Evolutionary conservation across 2,113 vertebrate species (phyloP), one percentile per base, ranked within the genome.

Genomic region (Lampris megalopsis): DNA sequence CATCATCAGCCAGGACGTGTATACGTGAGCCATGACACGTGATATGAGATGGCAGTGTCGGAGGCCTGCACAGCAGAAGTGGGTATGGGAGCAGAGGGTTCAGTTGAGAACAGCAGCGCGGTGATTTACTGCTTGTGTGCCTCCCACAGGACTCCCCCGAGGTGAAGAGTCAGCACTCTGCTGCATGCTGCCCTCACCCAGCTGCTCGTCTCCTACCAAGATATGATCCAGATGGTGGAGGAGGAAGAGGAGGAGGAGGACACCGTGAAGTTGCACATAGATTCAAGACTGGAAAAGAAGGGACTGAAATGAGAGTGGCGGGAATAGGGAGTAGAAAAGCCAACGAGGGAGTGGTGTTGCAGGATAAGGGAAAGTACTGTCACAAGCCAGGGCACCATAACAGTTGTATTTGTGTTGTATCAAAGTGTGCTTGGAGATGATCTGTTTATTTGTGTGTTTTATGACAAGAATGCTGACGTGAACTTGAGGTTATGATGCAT

Each of bases 161-260:
- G 54, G 48, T 64, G 68, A 79, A 76, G 58, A 45, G 36, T 11
- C 63, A 9, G 47, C 37, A 48, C 36, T 54, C 71, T 74, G 9
- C 7, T 40, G 10, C 40, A 36, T 43, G 45, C 35, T 61, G 42
- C 35, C 56, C 9, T 58, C 13, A 61, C 37, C 71, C 66, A 70
- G 50, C 10, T 6, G 38, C 69, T 82, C 82, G 76, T 85, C 77
- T 88, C 58, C 68, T 72, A 67, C 40, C 48, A 64, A 79, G 77
- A 86, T 79, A 71, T 13, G 78, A 75, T 80, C 58, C 59, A 72
- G 81, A 89, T 73, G 73, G 61, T 7, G 52, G 59, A 73, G 63
- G 57, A 49, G 59, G 42, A 63, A 42, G 13, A 63, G 67, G 71
- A 77, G 66, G 64, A 74, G 68, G 73, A 68, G 61, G 76, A 76